phyloP scores from a whole-genome alignment of 2,113 vertebrate genomes.

The Pelobates fuscus region DNA sequence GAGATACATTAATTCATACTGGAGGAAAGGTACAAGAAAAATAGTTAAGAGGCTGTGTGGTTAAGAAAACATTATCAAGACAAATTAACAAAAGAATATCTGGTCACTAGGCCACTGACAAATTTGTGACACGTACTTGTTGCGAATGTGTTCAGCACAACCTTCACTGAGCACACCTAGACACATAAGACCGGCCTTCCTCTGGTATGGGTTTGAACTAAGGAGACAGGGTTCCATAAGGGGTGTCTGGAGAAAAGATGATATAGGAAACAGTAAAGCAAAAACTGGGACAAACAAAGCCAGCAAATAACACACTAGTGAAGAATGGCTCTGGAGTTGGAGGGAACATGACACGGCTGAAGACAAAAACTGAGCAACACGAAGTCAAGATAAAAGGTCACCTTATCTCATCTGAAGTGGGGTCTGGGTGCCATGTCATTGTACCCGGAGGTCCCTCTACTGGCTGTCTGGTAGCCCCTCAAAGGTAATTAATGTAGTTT shows the following conservation, averaged over 20 bases:
- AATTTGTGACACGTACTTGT: conserved; percentile 32
- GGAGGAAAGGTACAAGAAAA: neutral
- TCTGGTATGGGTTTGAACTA: conserved; percentile 75
- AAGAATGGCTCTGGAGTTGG: no score
- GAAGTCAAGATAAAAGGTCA: no score
- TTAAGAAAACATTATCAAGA: neutral
- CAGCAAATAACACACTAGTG: no score
- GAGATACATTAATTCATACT: neutral
- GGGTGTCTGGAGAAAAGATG: conserved; percentile 68
- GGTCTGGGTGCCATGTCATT: no score
- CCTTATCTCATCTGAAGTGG: no score
- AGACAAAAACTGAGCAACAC: no score
- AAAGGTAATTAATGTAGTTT: no score
- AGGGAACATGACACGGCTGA: no score
- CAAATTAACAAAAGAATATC: neutral
- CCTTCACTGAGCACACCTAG: conserved; percentile 88
- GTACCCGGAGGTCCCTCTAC: no score
- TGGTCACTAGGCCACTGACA: no score
- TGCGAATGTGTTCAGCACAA: conserved; percentile 84
- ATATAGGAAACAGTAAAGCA: neutral
- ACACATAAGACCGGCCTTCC: conserved; percentile 84
- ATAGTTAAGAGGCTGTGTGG: neutral
- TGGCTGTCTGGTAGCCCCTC: no score
- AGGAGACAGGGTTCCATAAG: conserved; percentile 72
- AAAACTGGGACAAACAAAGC: no score